Conservation (phyloP, 2,888 invertebrate genomes). For the Tetanocera ferruginea region DNA sequence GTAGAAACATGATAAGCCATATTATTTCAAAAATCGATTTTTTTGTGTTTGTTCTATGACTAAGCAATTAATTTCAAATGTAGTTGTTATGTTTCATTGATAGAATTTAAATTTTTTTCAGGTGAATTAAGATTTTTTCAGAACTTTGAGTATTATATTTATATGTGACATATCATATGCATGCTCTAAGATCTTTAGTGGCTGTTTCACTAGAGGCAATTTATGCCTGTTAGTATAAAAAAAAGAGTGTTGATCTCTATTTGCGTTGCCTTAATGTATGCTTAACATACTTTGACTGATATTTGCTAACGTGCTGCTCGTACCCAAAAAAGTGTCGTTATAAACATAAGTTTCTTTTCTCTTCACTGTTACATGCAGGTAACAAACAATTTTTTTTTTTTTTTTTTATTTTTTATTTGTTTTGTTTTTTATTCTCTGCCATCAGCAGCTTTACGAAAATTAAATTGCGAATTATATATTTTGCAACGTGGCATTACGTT, state of each 20-base stretch:
- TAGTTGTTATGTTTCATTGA: too few relatives aligned
- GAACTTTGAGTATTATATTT: too few relatives aligned
- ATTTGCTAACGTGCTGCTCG: neutral
- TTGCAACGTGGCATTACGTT: slow-evolving; percentile 10
- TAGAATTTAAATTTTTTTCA: too few relatives aligned
- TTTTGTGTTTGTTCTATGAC: too few relatives aligned
- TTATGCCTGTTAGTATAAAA: neutral
- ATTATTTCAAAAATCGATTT: too few relatives aligned
- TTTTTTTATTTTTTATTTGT: neutral
- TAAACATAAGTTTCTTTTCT: neutral
- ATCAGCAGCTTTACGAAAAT: slow-evolving; percentile 19
- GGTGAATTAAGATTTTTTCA: too few relatives aligned
- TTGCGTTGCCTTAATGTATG: slow-evolving; percentile 10
- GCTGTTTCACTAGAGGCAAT: too few relatives aligned
- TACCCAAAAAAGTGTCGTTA: too few relatives aligned
- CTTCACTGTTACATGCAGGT: neutral
- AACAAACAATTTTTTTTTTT: neutral
- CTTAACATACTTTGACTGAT: neutral
- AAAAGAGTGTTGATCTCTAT: neutral
- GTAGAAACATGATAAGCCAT: too few relatives aligned
- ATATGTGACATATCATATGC: too few relatives aligned
- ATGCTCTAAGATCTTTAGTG: too few relatives aligned
- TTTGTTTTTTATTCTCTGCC: neutral
- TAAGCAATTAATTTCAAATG: too few relatives aligned
- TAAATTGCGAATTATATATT: slow-evolving; percentile 30